Percentiles rank a stretch among this genome's conserved stretches.
Conservation (phyloP, 2,113 vertebrate genomes). For the Cairina moschata region DNA sequence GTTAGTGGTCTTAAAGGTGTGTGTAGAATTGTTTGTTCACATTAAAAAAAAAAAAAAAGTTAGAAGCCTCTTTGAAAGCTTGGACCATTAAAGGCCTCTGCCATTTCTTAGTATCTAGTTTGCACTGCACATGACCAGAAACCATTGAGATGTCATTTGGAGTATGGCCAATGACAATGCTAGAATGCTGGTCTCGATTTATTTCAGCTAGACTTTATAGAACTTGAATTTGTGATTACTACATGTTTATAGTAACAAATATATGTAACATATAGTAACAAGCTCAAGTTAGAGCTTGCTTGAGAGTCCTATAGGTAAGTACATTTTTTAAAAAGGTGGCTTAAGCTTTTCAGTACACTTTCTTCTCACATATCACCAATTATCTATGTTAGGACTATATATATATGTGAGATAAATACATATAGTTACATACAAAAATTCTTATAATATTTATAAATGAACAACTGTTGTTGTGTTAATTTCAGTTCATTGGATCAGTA, state of each 20-base stretch:
- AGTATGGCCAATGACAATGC: background rate
- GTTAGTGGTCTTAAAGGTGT: background rate
- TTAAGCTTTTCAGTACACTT: background rate
- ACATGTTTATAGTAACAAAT: background rate
- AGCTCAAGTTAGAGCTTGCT: background rate
- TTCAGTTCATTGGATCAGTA: background rate
- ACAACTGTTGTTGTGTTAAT: background rate
- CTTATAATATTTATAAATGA: background rate
- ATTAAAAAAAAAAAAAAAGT: background rate
- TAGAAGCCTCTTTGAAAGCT: background rate
- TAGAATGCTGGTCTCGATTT: background rate
- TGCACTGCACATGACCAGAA: background rate
- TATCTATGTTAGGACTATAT: background rate
- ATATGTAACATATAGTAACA: no score
- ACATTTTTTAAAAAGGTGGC: background rate
- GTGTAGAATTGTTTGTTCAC: constrained; percentile 18
- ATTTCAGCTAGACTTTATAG: background rate
- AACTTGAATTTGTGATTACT: background rate
- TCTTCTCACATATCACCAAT: background rate
- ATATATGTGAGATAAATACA: background rate
- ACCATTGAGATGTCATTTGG: background rate
- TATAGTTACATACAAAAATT: background rate
- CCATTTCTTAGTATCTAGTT: background rate
- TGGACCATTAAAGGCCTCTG: background rate
- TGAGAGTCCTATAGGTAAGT: constrained; percentile 23